phyloP scores from a whole-genome alignment of 2,797 vertebrate species.

The Crenichthys baileyi region DNA sequence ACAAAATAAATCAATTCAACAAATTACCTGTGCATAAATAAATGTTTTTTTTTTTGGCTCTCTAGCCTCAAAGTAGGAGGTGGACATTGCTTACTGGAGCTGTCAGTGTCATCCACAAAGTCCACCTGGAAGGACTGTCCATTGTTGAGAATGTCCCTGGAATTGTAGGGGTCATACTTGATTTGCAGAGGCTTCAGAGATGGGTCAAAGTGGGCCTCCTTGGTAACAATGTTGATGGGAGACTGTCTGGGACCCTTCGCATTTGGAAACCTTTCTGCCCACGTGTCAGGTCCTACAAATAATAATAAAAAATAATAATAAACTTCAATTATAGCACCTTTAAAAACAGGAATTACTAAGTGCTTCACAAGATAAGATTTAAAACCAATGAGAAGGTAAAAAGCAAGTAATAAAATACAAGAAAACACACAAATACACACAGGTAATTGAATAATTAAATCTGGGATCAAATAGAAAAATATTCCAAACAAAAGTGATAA shows the following conservation, averaged over 20 bases:
- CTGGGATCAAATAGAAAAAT: too few species aligned
- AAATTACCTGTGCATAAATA: neutral
- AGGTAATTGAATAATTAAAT: too few species aligned
- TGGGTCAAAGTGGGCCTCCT: slow-evolving; percentile 84
- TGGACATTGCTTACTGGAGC: slow-evolving; percentile 84
- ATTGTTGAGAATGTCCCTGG: slow-evolving; percentile 89
- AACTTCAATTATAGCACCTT: too few species aligned
- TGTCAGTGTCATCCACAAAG: slow-evolving; percentile 88
- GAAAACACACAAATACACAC: too few species aligned
- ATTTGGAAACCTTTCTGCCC: slow-evolving; percentile 85
- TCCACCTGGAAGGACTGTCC: slow-evolving; percentile 93
- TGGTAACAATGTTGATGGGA: slow-evolving; percentile 90
- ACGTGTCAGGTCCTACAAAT: slow-evolving; percentile 86
- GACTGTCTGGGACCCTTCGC: slow-evolving; percentile 92
- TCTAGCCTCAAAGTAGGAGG: neutral
- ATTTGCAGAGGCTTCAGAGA: slow-evolving; percentile 83
- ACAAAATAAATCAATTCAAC: too few species aligned
- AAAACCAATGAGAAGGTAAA: too few species aligned
- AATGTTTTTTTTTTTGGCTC: neutral
- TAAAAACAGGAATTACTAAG: too few species aligned
- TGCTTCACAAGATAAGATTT: too few species aligned
- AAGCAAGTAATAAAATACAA: too few species aligned
- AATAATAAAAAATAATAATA: too few species aligned
- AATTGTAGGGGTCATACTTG: slow-evolving; percentile 84
- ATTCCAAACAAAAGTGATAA: too few species aligned